phyloP scores from a whole-genome alignment of 2,797 vertebrate species.

The Cercopithecus hamlyni region DNA sequence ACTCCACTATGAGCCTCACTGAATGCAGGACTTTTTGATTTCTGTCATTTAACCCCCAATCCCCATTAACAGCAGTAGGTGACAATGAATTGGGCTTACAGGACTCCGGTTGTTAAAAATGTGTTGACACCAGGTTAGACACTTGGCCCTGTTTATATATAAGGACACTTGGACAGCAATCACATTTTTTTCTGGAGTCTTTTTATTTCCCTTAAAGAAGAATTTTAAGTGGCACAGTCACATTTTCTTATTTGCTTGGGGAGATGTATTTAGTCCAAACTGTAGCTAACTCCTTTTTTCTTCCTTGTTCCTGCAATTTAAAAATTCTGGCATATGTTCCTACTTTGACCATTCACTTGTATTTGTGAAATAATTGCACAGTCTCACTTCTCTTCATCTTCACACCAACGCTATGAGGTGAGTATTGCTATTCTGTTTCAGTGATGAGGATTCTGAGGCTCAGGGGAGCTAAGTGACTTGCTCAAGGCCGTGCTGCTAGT shows the following conservation, averaged over 20 bases:
- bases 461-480: neutral
- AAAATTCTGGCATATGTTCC: neutral
- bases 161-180: neutral
- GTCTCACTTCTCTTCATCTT: neutral
- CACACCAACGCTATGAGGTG: neutral
- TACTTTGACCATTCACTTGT: neutral
- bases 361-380: neutral
- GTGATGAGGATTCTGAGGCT: neutral
- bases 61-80: neutral
- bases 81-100: neutral
- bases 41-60: neutral
- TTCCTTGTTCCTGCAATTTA: neutral
- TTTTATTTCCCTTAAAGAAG: constrained; percentile 22
- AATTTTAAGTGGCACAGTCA: neutral
- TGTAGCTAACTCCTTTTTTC: neutral
- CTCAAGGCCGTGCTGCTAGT: neutral
- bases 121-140: neutral
- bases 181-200: neutral
- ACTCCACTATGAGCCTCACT: neutral
- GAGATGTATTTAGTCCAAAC: neutral
- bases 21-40: neutral
- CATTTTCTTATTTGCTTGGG: neutral
- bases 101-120: neutral
- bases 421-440: neutral
- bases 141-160: neutral